A percentile compares a stretch with the other conserved stretches of the same genome.
Conservation (phyloP, 1,140 invertebrate species). For the Meloidogyne chitwoodi region DNA sequence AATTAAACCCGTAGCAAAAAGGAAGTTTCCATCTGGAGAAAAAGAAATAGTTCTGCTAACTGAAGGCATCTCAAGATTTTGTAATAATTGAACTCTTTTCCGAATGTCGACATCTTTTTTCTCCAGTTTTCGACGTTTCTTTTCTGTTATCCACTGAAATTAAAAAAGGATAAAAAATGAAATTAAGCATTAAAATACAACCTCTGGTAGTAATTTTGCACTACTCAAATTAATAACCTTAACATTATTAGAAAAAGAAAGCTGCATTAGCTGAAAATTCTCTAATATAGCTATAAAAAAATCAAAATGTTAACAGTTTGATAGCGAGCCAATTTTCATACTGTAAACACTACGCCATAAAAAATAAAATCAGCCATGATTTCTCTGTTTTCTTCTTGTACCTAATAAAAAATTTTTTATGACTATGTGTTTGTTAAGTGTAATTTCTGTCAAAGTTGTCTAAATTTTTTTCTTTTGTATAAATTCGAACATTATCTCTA, state of each 20-base stretch:
- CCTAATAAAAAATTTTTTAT: too few relatives aligned
- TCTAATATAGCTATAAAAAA: too few relatives aligned
- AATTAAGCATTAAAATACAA: constrained; percentile 63
- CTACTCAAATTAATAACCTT: constrained; percentile 96
- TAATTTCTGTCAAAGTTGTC: too few relatives aligned
- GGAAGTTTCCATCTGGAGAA: constrained; percentile 85
- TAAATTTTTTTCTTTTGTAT: too few relatives aligned
- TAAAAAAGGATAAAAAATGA: constrained; percentile 32
- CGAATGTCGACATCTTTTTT: constrained; percentile 86
- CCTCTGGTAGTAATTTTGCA: constrained; percentile 91
- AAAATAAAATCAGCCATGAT: background rate
- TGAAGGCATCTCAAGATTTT: constrained; percentile 96
- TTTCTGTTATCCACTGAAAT: constrained; percentile 86
- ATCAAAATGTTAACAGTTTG: too few relatives aligned
- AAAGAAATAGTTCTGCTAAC: constrained; percentile 78
- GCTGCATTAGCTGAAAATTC: constrained; percentile 61
- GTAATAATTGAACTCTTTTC: constrained; percentile 86
- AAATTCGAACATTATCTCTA: too few relatives aligned
- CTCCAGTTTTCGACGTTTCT: constrained; percentile 76
- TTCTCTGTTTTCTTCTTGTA: background rate
- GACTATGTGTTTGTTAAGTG: too few relatives aligned
- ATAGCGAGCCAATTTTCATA: background rate
- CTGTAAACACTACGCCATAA: background rate
- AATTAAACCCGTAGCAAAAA: constrained; percentile 72
- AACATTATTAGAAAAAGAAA: constrained; percentile 74